Evolutionary conservation across 2,888 invertebrate species (phyloP).

Genomic region (Nymphalis urticae): DNA sequence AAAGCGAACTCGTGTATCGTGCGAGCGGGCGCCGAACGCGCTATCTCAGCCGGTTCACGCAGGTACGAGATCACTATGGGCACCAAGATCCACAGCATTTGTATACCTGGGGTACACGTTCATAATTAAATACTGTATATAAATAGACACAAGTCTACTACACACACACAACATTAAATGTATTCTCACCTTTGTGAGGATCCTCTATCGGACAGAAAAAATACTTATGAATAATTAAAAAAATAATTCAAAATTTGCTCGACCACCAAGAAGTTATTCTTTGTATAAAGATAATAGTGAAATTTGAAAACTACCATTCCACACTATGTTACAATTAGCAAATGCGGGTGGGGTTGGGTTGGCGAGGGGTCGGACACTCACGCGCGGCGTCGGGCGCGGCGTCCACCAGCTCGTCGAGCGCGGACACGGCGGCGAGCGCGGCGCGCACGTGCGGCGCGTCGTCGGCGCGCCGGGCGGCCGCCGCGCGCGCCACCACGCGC

Average conservation of each 20-base stretch:
- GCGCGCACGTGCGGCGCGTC: slow-evolving; percentile 59
- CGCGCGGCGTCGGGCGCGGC: slow-evolving; percentile 63
- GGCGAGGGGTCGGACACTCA: slow-evolving; percentile 44
- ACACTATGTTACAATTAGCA: not conserved
- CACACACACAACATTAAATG: not conserved
- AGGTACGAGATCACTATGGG: slow-evolving; percentile 94
- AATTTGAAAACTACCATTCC: too few relatives aligned
- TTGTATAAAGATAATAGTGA: too few relatives aligned
- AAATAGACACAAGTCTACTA: too few relatives aligned
- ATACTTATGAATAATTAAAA: not conserved
- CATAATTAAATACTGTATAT: too few relatives aligned
- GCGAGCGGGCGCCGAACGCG: slow-evolving; percentile 76
- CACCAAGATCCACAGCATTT: slow-evolving; percentile 93
- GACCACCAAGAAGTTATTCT: too few relatives aligned
- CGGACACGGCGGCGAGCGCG: slow-evolving; percentile 59
- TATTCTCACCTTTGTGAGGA: slow-evolving; percentile 52
- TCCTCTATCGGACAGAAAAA: slow-evolving; percentile 51
- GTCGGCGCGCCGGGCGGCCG: slow-evolving; percentile 51
- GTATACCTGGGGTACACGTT: slow-evolving; percentile 84
- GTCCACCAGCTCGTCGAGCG: slow-evolving; percentile 64
- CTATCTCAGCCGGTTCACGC: slow-evolving; percentile 84
- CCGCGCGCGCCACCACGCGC: slow-evolving; percentile 61
- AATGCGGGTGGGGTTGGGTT: too few relatives aligned
- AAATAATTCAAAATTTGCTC: too few relatives aligned
- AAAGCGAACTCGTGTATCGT: slow-evolving; percentile 94